These are phyloP conservation scores for Equus quagga DNA, from an alignment of 2,113 vertebrate species.

Conservation along the genomic window DNA sequence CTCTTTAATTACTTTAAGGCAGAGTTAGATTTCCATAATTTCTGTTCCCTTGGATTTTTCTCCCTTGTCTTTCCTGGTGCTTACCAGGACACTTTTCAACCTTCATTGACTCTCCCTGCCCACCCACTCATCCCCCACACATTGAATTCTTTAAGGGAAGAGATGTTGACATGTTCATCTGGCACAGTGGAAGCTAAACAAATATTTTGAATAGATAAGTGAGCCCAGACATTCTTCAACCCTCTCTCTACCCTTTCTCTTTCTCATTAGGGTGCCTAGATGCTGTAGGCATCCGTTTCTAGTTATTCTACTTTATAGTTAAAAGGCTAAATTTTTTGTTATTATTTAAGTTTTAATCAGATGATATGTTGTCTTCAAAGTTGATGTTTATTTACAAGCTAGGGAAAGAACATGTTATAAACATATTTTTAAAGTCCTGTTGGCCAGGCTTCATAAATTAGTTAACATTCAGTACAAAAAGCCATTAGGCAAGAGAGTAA, in stretches of 20 bases:
- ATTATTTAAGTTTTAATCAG: constrained; percentile 11
- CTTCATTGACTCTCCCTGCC: neutral
- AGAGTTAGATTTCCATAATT: neutral
- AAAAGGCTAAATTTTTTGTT: neutral
- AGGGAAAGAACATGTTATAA: constrained; percentile 44
- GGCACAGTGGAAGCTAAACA: neutral
- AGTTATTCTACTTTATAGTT: constrained; percentile 2
- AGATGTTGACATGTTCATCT: neutral
- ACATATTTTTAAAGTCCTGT: neutral
- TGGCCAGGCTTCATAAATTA: constrained; percentile 34
- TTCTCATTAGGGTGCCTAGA: neutral
- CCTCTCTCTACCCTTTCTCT: neutral
- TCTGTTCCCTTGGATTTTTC: neutral
- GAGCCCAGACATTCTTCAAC: neutral
- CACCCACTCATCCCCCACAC: neutral
- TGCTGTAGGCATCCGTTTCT: neutral
- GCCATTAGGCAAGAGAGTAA: constrained; percentile 56
- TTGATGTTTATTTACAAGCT: constrained; percentile 37
- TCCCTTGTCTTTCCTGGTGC: neutral
- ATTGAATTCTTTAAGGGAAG: neutral
- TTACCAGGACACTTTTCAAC: neutral
- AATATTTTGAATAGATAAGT: constrained; percentile 39
- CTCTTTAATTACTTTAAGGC: neutral
- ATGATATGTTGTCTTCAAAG: constrained; percentile 34
- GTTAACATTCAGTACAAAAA: constrained; percentile 39